phyloP scores from a whole-genome alignment of 1,140 invertebrate species.

The Linepithema humile region DNA sequence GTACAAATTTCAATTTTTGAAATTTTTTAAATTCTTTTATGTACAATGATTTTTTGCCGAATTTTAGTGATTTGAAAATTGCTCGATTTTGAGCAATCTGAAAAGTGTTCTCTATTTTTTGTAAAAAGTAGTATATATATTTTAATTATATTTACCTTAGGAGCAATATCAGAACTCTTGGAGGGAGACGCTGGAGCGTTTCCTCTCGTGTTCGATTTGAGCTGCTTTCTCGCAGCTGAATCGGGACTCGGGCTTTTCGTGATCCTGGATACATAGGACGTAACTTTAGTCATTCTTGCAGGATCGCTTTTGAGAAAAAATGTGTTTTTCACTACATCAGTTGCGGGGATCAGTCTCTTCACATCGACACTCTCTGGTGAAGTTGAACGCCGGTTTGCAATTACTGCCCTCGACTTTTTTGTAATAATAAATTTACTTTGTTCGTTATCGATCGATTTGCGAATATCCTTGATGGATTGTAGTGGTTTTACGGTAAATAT shows the following conservation, averaged over 20 bases:
- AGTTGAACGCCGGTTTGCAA: conserved; percentile 52
- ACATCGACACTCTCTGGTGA: conserved; percentile 1
- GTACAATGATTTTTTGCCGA: too few species aligned
- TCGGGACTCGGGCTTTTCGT: conserved; percentile 71
- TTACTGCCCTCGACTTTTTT: conserved; percentile 49
- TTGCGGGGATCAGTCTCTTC: not conserved
- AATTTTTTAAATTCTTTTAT: too few species aligned
- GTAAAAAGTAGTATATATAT: too few species aligned
- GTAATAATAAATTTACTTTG: not conserved
- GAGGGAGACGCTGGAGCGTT: conserved; percentile 66
- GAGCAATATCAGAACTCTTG: conserved; percentile 65
- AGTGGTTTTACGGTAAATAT: conserved; percentile 48
- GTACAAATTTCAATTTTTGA: too few species aligned
- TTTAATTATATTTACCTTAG: conserved; percentile 64
- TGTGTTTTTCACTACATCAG: not conserved
- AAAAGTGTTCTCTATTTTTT: too few species aligned
- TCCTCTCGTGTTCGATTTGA: conserved; percentile 58
- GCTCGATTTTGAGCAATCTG: too few species aligned
- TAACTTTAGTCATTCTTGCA: conserved; percentile 57
- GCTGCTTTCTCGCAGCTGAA: conserved; percentile 45
- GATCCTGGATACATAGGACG: conserved; percentile 69
- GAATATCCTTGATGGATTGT: conserved; percentile 74
- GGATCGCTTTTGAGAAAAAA: not conserved
- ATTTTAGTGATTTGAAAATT: too few species aligned
- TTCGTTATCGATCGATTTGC: conserved; percentile 65